Base-by-base conservation (phyloP, 2,888 invertebrate genomes). In the Ligdia adustata region DNA sequence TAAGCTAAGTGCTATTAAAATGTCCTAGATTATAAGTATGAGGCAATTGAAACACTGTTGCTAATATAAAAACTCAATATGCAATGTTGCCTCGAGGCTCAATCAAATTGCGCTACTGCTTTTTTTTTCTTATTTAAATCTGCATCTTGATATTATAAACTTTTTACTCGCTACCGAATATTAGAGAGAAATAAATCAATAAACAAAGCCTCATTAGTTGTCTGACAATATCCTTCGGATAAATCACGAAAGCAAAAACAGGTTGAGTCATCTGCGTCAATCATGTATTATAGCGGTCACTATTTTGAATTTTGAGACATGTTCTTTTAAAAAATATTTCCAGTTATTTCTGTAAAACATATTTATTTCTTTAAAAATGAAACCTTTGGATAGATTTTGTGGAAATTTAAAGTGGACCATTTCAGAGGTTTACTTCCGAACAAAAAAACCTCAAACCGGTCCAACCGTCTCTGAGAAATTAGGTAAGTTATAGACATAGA, bases 171-270 rank as follows among this genome's bases (percentile, higher is more conserved):
- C 89, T 89, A 86, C 88, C 83, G 86, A 87, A 86, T 86, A 87
- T 87, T 85, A n/a, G n/a, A n/a, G n/a, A n/a, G n/a, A n/a, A n/a
- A 88, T 87, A 86, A 88, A 88, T 89, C 88, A 87, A 88, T 88
- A 86, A 84, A 88, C 88, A 88, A 87, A 87, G 86, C 87, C 62
- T 82, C 87, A n/a, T n/a, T n/a, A 85, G 84, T 79, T 86, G 86
- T 83, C 88, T 79, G 79, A 84, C 88, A 83, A 83, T 88, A 86
- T 89, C 87, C 87, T 85, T 75, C 82, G 86, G 83, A 84, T 88
- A 87, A 88, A 88, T 88, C 88, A 88, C 88, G 76, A 51, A 55
- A 66, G 67, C 80, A 84, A 84, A 87, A 87, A 79, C 72, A 66
- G 72, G 72, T 62, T 55, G 63, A 72, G 73, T 66, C 63, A 61